Base-by-base conservation (phyloP, 2,113 vertebrate genomes). In the Engystomops pustulosus region DNA sequence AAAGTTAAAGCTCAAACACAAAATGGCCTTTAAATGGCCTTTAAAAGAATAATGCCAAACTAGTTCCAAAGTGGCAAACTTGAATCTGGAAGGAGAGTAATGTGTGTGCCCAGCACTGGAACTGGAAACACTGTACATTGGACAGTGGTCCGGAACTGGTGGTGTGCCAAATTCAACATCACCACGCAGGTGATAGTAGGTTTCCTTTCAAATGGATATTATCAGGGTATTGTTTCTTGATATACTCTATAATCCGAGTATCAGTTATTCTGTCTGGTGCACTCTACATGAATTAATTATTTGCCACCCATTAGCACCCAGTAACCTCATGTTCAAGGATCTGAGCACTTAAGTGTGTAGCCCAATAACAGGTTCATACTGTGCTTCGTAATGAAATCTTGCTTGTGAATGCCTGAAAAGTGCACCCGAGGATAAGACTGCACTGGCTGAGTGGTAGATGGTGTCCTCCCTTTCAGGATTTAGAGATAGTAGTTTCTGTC, bases 261-360 rank as follows among this genome's bases (percentile, higher is more conserved):
- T 67, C 62, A 34, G 32, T 67, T 34, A 67, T 67, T 67, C 60
- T 65, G 60, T 65, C 60, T 65, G 27, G 23, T 60, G n/a, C 23
- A 25, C 55, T 25, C 23, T 60, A 15, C 30, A 67, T 67, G 30
- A 34, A 67, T 67, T 20, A 67, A 36, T 67, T 30, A 67, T 67
- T 20, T 36, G 14, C 14, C 62, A 67, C 30, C 62, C 62, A 67
- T 67, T 67, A 67, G 17, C 62, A 67, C 30, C 17, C 17, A 67
- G 62, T 20, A 67, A 32, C 17, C 17, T 67, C 30, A 3, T 15
- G 17, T 67, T 67, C 17, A 67, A 67, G 14, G 62, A 34, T 20
- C 30, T 67, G 18, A 36, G 32, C 62, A 36, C 17, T 18, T 20
- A 34, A 36, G 30, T 9, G 2, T 34, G 32, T 23, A 67, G 30